phyloP scores from a whole-genome alignment of 2,113 vertebrate species.

The Etia nguti region DNA sequence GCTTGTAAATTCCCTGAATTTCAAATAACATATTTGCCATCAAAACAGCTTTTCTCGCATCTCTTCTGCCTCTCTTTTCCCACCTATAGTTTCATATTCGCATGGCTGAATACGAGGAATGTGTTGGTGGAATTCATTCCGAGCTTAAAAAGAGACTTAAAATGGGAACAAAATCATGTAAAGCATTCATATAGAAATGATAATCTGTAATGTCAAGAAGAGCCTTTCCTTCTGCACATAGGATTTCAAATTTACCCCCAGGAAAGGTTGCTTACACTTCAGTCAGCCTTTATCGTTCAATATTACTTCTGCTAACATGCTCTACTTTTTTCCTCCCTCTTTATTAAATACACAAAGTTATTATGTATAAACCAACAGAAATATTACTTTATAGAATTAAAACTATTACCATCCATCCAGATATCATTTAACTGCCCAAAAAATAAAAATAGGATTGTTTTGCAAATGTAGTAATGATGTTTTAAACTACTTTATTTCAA shows the following conservation, averaged over 20 bases:
- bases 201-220: constrained; percentile 1
- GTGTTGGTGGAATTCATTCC: constrained; percentile 53
- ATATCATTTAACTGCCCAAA: not conserved
- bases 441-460: not conserved
- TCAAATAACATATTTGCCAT: not conserved
- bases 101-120: constrained; percentile 54
- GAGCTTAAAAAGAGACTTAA: not conserved
- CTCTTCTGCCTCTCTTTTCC: not conserved
- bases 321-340: not conserved
- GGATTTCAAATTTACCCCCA: not conserved
- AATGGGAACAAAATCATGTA: constrained; percentile 2
- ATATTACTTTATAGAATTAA: not conserved
- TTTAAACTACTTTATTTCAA: not conserved
- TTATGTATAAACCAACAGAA: not conserved
- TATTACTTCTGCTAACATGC: not conserved
- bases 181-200: constrained; percentile 25
- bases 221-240: not conserved
- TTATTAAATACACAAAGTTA: not conserved
- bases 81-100: constrained; percentile 31
- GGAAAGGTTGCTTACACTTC: not conserved
- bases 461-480: not conserved
- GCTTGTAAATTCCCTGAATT: not conserved
- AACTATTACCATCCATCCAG: not conserved
- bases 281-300: not conserved
- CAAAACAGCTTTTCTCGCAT: constrained; percentile 1